A percentile compares a stretch with the other conserved stretches of the same genome.
Conservation (phyloP, 2,797 vertebrate species). For the Mormyrops boulengeri region DNA sequence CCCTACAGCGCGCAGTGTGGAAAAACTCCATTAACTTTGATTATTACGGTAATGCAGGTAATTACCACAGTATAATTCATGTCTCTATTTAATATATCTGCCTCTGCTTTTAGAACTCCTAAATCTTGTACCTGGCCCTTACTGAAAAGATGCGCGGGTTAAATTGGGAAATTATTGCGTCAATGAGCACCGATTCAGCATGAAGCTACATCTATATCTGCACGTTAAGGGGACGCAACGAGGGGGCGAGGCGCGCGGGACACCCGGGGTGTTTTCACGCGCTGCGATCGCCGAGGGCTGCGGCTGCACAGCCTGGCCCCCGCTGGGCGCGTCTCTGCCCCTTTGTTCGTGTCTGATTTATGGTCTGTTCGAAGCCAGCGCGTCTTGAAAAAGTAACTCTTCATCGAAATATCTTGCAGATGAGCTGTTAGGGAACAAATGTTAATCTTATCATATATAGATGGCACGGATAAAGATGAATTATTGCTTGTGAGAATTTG, state of each 20-base stretch:
- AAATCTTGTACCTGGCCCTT: not conserved
- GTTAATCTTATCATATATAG: not conserved
- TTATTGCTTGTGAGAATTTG: not conserved
- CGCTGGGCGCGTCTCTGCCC: not conserved
- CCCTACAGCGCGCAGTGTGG: not conserved
- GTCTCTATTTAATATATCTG: not conserved
- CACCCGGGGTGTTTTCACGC: not conserved
- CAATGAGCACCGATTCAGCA: not conserved
- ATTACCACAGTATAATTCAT: not conserved
- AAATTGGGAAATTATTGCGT: not conserved
- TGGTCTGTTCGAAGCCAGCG: not conserved
- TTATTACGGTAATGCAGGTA: not conserved
- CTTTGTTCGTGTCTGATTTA: not conserved
- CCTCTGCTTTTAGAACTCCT: not conserved
- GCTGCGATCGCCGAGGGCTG: not conserved
- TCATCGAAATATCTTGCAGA: not conserved
- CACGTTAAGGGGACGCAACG: not conserved
- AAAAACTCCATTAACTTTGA: not conserved
- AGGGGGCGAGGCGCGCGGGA: not conserved
- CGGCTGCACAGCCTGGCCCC: not conserved
- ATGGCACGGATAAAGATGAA: not conserved
- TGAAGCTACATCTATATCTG: not conserved
- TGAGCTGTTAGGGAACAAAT: not conserved
- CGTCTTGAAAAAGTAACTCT: not conserved
- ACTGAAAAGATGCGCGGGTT: not conserved